Percentiles rank a stretch among this genome's conserved stretches.
These are phyloP conservation scores for Elgonia sp. DNA, from an alignment of 2,888 invertebrate genomes.

Conservation along the genomic window DNA sequence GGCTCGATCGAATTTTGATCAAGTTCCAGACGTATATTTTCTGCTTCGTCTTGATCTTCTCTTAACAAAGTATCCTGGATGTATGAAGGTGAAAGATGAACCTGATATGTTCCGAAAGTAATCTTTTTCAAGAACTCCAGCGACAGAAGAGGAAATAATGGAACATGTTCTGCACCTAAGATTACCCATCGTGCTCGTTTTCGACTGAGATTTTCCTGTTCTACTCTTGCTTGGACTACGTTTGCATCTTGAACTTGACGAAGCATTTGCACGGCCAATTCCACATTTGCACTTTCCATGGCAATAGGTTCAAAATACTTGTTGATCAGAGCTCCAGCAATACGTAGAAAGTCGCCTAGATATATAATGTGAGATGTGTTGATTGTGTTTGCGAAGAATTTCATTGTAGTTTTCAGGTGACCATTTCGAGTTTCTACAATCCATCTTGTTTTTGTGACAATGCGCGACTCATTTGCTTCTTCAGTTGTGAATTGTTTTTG, in stretches of 20 bases:
- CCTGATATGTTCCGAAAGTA: no score
- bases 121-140: no score
- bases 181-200: no score
- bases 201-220: constrained; percentile 60
- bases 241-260: constrained; percentile 51
- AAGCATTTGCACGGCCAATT: no score
- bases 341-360: constrained; percentile 35
- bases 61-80: no score
- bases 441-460: constrained; percentile 61
- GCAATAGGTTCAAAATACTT: constrained; percentile 42
- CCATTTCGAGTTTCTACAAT: constrained; percentile 63
- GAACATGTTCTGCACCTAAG: no score
- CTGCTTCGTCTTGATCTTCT: no score
- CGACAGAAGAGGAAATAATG: no score
- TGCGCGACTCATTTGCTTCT: constrained; percentile 31
- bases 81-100: no score
- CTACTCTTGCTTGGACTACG: constrained; percentile 65
- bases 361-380: constrained; percentile 13
- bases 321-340: constrained; percentile 67
- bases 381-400: constrained; percentile 54
- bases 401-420: constrained; percentile 58
- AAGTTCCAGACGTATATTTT: no score
- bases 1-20: no score
- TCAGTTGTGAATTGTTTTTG: constrained; percentile 27
- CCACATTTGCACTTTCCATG: constrained; percentile 50